Base-by-base conservation (phyloP, 2,888 invertebrate genomes). In the Periphyllus acericola region DNA sequence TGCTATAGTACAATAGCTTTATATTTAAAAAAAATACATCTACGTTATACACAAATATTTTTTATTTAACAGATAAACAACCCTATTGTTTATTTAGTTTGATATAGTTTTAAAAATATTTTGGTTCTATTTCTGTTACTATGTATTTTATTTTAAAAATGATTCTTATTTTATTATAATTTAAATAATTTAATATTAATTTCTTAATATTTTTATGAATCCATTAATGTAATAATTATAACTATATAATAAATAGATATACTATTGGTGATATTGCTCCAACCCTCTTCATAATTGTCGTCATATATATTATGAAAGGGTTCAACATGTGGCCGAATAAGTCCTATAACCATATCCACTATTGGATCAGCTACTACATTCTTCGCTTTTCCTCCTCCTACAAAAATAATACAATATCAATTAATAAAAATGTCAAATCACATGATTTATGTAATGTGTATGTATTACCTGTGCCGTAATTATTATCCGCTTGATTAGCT, bases 351-450 rank as follows among this genome's bases (percentile, higher is more conserved):
- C 34, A 11, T 82, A 9, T 82, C 71, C 0, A 82, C 6, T 66
- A 71, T 21, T 11, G 71, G 71, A 71, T 82, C 82, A 2, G 68
- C 29, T 71, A 71, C 25, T 11, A 82, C 32, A 71, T n/a, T 11
- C 71, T 46, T 82, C 3, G 82, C 52, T 82, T 71, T 82, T 21
- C 71, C 82, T 82, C 82, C 82, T 71, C 71, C 71, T 82, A 29
- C 25, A 25, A 60, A 79, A 79, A 79, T 6, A 34, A 25, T 60
- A 60, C 52, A 55, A 74, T 74, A 34, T 8, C 29, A 19, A 74
- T 36, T 34, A 34, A 74, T 74, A 74, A 8, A 34, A 34, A 21
- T 34, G 21, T 34, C 8, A 21, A 8, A 66, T 66, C n/a, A 66
- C n/a, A 74, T 74, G 74, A 74, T 32, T 9, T 74, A 74, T 34